phyloP scores from a whole-genome alignment of 1,140 invertebrate species.

The Yoshiicerus persimilis region DNA sequence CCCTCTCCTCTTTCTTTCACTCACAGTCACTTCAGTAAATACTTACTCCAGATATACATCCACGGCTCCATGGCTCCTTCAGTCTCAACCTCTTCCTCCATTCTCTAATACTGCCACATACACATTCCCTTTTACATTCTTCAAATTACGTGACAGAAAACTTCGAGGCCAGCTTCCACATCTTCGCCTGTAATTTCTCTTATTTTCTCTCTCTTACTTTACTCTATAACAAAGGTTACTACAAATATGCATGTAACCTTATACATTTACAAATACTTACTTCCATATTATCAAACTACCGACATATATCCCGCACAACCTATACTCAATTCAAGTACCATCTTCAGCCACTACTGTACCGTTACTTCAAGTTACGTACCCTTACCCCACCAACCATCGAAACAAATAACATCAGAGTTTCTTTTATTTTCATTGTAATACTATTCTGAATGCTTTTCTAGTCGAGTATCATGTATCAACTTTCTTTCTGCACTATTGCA shows the following conservation, averaged over 20 bases:
- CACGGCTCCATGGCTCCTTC: neutral
- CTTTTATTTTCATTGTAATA: neutral
- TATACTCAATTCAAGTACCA: too few species aligned
- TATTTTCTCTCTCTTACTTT: conserved; percentile 17
- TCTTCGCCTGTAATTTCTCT: neutral
- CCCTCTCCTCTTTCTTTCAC: neutral
- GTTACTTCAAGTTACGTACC: neutral
- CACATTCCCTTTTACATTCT: conserved; percentile 7
- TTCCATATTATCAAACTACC: neutral
- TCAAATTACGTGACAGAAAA: conserved; percentile 28
- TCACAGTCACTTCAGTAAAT: neutral
- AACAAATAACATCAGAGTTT: neutral
- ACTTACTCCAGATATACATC: neutral
- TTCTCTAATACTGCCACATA: neutral
- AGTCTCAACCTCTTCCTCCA: neutral
- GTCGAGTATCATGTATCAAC: neutral
- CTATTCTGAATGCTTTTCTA: neutral
- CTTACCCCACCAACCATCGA: neutral
- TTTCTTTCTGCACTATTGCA: neutral
- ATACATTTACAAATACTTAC: neutral
- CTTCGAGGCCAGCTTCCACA: neutral
- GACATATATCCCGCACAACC: neutral
- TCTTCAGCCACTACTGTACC: neutral
- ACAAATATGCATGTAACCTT: neutral
- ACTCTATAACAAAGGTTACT: conserved; percentile 6